phyloP scores from a whole-genome alignment of 2,113 vertebrate genomes.

The Loxodonta africana region DNA sequence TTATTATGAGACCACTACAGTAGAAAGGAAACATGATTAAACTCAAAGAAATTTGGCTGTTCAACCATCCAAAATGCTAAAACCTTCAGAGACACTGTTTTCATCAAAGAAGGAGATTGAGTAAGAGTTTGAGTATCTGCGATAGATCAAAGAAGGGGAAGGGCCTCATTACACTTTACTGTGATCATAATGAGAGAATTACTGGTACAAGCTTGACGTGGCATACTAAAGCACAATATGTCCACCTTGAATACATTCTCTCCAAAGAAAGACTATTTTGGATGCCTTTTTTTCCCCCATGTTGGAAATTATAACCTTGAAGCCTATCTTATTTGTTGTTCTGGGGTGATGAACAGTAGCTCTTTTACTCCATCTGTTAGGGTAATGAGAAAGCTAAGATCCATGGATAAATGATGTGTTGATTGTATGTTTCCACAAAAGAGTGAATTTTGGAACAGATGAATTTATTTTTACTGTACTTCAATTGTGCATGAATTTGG shows the following conservation, averaged over 20 bases:
- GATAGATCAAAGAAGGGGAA: not conserved
- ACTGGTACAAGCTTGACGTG: not conserved
- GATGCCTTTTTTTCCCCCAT: not conserved
- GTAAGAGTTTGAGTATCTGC: slow-evolving; percentile 42
- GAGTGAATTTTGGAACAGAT: not conserved
- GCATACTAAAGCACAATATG: not conserved
- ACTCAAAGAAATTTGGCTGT: not conserved
- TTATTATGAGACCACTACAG: not conserved
- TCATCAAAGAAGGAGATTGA: slow-evolving; percentile 22
- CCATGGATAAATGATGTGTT: not conserved
- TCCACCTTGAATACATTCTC: not conserved
- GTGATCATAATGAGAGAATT: not conserved
- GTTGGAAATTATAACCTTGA: not conserved
- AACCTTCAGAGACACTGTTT: not conserved
- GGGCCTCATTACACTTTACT: not conserved
- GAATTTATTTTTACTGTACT: not conserved
- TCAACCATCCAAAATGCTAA: slow-evolving; percentile 61
- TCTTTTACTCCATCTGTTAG: not conserved
- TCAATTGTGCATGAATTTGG: not conserved
- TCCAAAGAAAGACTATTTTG: not conserved
- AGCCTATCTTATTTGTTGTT: not conserved
- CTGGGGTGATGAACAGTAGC: not conserved
- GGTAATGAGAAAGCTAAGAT: not conserved
- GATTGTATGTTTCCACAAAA: not conserved
- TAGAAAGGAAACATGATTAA: slow-evolving; percentile 51